phyloP scores from a whole-genome alignment of 53 echinoderm and acorn worm genomes.

The Paracentrotus lividus region DNA sequence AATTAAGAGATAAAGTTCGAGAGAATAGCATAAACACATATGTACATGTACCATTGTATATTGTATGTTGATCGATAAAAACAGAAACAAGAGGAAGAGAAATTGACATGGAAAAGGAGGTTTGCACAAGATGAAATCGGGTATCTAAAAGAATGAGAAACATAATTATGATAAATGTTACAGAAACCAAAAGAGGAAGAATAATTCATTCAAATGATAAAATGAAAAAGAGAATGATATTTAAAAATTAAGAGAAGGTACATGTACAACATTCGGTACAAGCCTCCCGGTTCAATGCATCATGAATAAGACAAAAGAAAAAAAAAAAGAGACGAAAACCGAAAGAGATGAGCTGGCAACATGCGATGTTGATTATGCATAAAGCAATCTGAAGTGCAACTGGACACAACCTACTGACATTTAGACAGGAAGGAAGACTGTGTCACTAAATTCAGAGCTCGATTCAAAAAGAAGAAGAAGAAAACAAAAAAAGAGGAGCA shows the following conservation, averaged over 20 bases:
- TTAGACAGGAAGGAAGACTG: conserved; percentile 21
- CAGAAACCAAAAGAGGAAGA: neutral
- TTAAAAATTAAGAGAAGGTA: neutral
- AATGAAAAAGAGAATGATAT: neutral
- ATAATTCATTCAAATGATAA: neutral
- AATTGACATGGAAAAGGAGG: neutral
- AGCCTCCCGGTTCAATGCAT: too few species aligned
- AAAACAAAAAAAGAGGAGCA: too few species aligned
- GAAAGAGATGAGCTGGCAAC: neutral
- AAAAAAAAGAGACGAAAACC: neutral
- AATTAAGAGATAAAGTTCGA: neutral
- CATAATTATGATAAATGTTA: neutral
- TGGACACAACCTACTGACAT: conserved; percentile 10
- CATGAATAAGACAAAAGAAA: neutral
- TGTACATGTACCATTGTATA: too few species aligned
- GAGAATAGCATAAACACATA: too few species aligned
- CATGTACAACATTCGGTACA: neutral
- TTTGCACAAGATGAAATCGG: too few species aligned
- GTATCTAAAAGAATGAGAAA: too few species aligned
- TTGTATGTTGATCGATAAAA: too few species aligned
- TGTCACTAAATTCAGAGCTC: conserved; percentile 7
- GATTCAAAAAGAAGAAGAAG: neutral
- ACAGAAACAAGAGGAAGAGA: too few species aligned
- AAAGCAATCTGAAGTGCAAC: conserved; percentile 20
- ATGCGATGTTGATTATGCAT: too few species aligned